phyloP scores from a whole-genome alignment of 2,113 vertebrate species.

The Charina bottae region DNA sequence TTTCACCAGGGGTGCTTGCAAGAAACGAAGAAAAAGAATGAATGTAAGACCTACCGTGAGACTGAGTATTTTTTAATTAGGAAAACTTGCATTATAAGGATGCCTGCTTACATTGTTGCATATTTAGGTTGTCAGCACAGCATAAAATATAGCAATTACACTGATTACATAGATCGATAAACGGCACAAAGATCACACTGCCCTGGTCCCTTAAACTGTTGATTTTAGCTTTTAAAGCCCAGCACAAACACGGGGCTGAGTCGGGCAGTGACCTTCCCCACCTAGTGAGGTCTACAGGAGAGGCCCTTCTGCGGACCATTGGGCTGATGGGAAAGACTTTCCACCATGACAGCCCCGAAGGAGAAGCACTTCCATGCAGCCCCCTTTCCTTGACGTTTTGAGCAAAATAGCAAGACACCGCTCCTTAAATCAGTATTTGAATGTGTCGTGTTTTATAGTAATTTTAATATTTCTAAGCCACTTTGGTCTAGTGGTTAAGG shows the following conservation, averaged over 20 bases:
- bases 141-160: background rate
- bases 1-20: conserved; percentile 71
- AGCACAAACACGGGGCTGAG: accelerated
- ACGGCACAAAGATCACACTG: background rate
- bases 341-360: background rate
- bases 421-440: background rate
- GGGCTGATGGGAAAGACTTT: background rate
- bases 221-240: background rate
- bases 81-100: background rate
- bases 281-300: background rate
- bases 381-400: background rate
- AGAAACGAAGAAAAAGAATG: conserved; percentile 41
- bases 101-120: background rate
- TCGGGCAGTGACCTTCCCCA: background rate
- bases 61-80: background rate
- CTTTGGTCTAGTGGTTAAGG: too few relatives aligned
- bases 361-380: background rate
- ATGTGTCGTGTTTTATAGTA: background rate
- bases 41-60: conserved; percentile 20
- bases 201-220: background rate
- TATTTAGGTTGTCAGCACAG: background rate
- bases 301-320: background rate
- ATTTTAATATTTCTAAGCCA: too few relatives aligned
- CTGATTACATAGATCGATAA: background rate
- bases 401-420: background rate